phyloP scores from a whole-genome alignment of 2,888 invertebrate genomes.

The Unio delphinus region DNA sequence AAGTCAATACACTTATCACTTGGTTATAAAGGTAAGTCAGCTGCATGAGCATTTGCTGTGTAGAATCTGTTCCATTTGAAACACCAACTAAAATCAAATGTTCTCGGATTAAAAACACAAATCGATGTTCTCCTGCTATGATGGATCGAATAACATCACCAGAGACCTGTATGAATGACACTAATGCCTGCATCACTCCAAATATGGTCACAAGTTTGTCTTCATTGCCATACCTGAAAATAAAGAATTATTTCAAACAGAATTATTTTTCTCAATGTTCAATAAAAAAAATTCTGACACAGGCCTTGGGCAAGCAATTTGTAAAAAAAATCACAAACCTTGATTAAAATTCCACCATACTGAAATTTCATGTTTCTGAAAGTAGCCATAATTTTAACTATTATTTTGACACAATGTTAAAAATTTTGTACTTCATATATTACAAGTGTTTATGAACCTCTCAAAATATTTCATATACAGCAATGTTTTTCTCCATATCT shows the following conservation, averaged over 20 bases:
- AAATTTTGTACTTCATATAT: too few relatives aligned
- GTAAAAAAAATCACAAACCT: too few relatives aligned
- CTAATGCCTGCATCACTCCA: constrained; percentile 86
- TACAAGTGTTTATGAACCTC: too few relatives aligned
- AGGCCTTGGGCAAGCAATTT: too few relatives aligned
- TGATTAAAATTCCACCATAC: too few relatives aligned
- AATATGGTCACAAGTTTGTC: constrained; percentile 94
- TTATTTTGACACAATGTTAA: too few relatives aligned
- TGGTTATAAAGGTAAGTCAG: constrained; percentile 87
- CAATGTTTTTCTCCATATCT: too few relatives aligned
- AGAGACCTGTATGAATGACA: constrained; percentile 64
- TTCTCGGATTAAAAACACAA: constrained; percentile 91
- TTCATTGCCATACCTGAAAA: constrained; percentile 87
- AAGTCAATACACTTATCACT: constrained; percentile 92
- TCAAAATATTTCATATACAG: too few relatives aligned
- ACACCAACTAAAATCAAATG: constrained; percentile 90
- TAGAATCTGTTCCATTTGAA: constrained; percentile 83
- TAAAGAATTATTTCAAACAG: not conserved
- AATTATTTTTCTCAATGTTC: too few relatives aligned
- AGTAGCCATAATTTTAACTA: too few relatives aligned
- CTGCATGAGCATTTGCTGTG: constrained; percentile 86
- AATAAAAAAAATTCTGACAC: too few relatives aligned
- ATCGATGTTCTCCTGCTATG: constrained; percentile 84
- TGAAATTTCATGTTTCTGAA: too few relatives aligned
- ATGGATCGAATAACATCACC: constrained; percentile 80